Evolutionary conservation across 2,888 invertebrate species (phyloP).

Genomic region (Harmothoe impar): DNA sequence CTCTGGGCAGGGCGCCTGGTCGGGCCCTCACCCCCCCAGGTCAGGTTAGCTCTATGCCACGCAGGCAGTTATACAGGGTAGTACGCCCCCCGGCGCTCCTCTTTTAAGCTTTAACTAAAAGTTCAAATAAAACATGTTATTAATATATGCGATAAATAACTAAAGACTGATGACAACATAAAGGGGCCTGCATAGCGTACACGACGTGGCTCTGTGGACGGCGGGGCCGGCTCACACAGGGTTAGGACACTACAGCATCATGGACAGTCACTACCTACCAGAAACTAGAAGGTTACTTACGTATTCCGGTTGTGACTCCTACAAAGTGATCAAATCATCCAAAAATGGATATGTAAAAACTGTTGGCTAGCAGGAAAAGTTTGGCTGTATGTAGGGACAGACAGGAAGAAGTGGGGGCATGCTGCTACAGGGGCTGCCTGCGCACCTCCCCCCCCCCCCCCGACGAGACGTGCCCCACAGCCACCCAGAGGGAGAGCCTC

Average conservation of each 20-base stretch:
- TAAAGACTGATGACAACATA: background rate
- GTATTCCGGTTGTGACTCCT: constrained; percentile 62
- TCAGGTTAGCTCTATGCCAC: background rate
- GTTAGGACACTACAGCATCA: constrained; percentile 41
- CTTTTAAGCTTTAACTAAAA: constrained; percentile 24
- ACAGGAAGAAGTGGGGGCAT: background rate
- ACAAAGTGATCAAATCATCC: constrained; percentile 61
- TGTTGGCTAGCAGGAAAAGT: constrained; percentile 58
- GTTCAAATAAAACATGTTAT: constrained; percentile 4
- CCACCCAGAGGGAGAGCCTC: background rate
- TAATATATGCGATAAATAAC: background rate
- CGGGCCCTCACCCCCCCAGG: no score
- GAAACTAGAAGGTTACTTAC: constrained; percentile 60
- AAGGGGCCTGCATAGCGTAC: constrained; percentile 36
- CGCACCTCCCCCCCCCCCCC: no score
- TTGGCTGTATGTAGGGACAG: background rate
- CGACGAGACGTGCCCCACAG: no score
- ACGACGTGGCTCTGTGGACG: constrained; percentile 4
- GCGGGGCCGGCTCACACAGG: background rate
- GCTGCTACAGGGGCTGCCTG: no score
- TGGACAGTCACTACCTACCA: constrained; percentile 55
- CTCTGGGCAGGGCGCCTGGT: no score
- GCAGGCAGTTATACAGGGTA: background rate
- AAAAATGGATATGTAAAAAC: constrained; percentile 59
- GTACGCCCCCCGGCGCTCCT: background rate